A percentile compares a stretch with the other conserved stretches of the same genome.
Evolutionary conservation across 2,797 vertebrate genomes (phyloP).

Genomic region (Leptodactylus fallax): DNA sequence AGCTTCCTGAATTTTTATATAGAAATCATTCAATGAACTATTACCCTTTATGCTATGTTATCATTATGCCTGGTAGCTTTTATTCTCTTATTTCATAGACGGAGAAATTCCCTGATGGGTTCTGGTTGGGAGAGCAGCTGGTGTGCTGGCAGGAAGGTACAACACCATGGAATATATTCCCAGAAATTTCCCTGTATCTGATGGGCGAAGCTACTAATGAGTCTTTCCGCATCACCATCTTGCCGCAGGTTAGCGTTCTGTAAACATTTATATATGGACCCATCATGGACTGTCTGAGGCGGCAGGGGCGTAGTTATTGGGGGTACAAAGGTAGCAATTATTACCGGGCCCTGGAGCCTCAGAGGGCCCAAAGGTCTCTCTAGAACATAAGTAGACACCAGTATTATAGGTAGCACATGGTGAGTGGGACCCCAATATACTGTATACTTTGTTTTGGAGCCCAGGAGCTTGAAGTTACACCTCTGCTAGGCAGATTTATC

Average conservation of each 20-base stretch:
- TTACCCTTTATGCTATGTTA: not conserved
- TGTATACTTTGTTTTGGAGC: no score
- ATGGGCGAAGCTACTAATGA: constrained; percentile 97
- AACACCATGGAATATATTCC: constrained; percentile 98
- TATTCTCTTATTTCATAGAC: constrained; percentile 78
- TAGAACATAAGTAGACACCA: no score
- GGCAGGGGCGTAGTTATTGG: not conserved
- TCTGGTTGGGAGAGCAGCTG: constrained; percentile 97
- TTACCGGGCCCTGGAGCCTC: no score
- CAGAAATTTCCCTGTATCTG: constrained; percentile 93
- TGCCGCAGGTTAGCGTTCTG: constrained; percentile 87
- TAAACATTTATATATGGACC: not conserved
- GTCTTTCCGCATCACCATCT: constrained; percentile 97
- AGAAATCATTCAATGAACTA: not conserved
- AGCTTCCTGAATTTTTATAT: no score
- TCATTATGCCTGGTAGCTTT: not conserved
- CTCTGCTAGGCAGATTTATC: no score
- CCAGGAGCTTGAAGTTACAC: no score
- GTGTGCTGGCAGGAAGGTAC: constrained; percentile 97
- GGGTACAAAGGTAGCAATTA: no score
- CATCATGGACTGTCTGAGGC: not conserved
- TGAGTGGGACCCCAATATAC: no score
- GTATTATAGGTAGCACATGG: no score
- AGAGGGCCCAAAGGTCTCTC: no score
- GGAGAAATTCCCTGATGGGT: constrained; percentile 94